phyloP scores from a whole-genome alignment of 2,888 invertebrate species.

The Cremastobaeus sp. region DNA sequence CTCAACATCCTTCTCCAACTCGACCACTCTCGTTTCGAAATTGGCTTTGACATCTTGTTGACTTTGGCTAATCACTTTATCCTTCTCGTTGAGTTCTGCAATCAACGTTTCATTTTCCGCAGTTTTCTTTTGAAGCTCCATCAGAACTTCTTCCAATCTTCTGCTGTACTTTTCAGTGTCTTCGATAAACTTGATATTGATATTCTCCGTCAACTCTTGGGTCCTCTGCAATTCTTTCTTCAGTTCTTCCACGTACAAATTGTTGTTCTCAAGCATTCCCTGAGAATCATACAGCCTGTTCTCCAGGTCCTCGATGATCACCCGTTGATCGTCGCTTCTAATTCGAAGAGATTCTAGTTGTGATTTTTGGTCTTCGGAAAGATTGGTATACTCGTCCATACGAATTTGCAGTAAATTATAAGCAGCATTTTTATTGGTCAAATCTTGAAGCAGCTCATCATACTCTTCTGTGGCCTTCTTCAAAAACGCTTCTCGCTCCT shows the following conservation, averaged over 20 bases:
- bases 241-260: constrained; percentile 64
- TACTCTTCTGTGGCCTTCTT: constrained; percentile 82
- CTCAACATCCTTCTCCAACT: constrained; percentile 81
- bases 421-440: constrained; percentile 80
- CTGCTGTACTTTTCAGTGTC: constrained; percentile 76
- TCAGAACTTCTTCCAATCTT: constrained; percentile 77
- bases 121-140: constrained; percentile 77
- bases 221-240: constrained; percentile 73
- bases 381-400: constrained; percentile 54
- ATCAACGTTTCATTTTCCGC: constrained; percentile 74
- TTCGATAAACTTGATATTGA: constrained; percentile 76
- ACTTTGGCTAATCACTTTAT: constrained; percentile 72
- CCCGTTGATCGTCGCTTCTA: constrained; percentile 38
- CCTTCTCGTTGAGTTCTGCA: constrained; percentile 76
- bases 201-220: constrained; percentile 79
- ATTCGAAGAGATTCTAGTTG: constrained; percentile 13
- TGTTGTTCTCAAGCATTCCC: constrained; percentile 63
- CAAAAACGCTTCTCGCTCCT: constrained; percentile 63
- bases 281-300: constrained; percentile 64
- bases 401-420: constrained; percentile 60
- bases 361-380: constrained; percentile 34
- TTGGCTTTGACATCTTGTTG: constrained; percentile 72
- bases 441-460: constrained; percentile 79
- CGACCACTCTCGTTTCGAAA: constrained; percentile 75
- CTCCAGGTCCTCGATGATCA: constrained; percentile 71